Percentiles rank a stretch among this genome's conserved stretches.
Conservation (phyloP, 2,113 vertebrate genomes). For the zebrafish (Danio rerio) region GRCz12tu NC_133193.1:50278001-50278500, state of each 20-base stretch:
- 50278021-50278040: slow-evolving; percentile 59
- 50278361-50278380: not conserved
- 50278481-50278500: not conserved
- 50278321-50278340: slow-evolving; percentile 31
- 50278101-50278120: slow-evolving; percentile 47
- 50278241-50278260: slow-evolving; percentile 63
- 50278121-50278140: slow-evolving; percentile 59
- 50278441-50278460: not conserved
- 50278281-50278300: slow-evolving; percentile 36
- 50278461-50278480: not conserved
- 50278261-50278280: slow-evolving; percentile 58
- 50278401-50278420: slow-evolving; percentile 1
- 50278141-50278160: slow-evolving; percentile 50
- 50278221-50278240: slow-evolving; percentile 58
- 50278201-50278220: slow-evolving; percentile 74
- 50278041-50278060: slow-evolving; percentile 64
- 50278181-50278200: slow-evolving; percentile 68
- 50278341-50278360: slow-evolving; percentile 10
- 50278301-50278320: slow-evolving; percentile 41
- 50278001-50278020: slow-evolving; percentile 54
- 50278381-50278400: slow-evolving; percentile 3
- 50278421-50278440: not conserved
- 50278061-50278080: slow-evolving; percentile 22
- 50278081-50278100: slow-evolving; percentile 2
- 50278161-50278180: slow-evolving; percentile 70